Evolutionary conservation across 2,797 vertebrate species (phyloP), one percentile per base, ranked within the genome.

Genomic region (Malurus splendens): DNA sequence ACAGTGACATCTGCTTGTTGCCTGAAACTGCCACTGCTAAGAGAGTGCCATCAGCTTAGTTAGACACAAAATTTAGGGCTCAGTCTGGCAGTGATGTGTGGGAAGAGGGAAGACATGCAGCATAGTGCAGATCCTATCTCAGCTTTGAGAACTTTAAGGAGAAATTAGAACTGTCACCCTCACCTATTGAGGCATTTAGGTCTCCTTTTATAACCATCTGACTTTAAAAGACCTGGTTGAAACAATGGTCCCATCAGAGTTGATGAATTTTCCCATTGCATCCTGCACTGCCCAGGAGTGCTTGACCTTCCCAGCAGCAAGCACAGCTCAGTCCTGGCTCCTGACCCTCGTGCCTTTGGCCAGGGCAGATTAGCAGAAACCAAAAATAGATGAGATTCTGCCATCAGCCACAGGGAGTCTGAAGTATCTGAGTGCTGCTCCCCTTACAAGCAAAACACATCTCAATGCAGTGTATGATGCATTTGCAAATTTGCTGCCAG

Each of bases 371-470:
- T 23, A 77, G 47, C 51, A 85, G 59, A 68, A 55, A 20, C 3
- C 7, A 45, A 32, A 82, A 87, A 30, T 14, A 92, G 48, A 30
- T 0, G 8, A 79, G 60, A 42, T 68, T 73, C 51, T 82, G 57
- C 76, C 30, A 6, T 65, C 73, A 83, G 48, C 28, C 30, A 18
- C 48, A 8, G 51, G 12, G 19, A 55, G n/a, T 48, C 64, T 65
- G 39, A 65, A 62, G 48, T 18, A 39, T 47, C 57, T 36, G n/a
- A 14, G 17, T 57, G 38, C 74, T 47, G 22, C 5, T 66, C 86
- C n/a, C 42, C 80, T 75, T 62, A 39, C 10, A 76, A 86, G 77
- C 89, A 83, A 42, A 89, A 87, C 73, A 79, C 87, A 86, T 89
- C 86, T 60, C 86, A 70, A 2, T 79, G 71, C 74, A 84, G 60